A percentile compares a stretch with the other conserved stretches of the same genome.
Conservation (phyloP, 30 jellyfish, hydroid and myxozoan genomes). For the Chrysaora quinquecirrha region DNA sequence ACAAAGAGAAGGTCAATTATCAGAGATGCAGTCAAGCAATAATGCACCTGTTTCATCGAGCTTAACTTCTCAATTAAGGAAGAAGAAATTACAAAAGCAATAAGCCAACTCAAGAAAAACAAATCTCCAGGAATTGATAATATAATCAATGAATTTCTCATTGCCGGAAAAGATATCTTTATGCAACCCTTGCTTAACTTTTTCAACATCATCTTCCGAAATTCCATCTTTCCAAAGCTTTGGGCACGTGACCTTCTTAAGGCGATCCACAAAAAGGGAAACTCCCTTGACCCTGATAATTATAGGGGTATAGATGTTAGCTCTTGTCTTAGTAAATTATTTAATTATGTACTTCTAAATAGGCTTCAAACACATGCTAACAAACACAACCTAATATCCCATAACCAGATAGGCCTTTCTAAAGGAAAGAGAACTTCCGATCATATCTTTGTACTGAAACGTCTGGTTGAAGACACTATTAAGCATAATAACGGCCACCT, state of each 20-base stretch:
- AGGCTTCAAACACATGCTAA: background rate
- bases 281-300: background rate
- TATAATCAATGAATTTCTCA: background rate
- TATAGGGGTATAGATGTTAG: background rate
- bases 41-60: background rate
- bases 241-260: background rate
- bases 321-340: background rate
- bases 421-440: background rate
- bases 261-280: background rate
- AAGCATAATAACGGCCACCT: background rate
- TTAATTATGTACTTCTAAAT: too few species aligned
- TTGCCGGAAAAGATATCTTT: background rate
- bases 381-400: background rate
- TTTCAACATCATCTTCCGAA: background rate
- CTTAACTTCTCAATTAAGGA: background rate
- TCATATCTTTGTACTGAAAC: background rate
- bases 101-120: background rate
- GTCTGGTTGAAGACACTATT: background rate
- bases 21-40: background rate
- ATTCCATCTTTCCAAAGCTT: background rate
- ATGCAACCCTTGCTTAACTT: background rate
- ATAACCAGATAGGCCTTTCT: background rate
- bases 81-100: background rate
- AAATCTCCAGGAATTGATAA: background rate
- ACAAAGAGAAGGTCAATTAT: background rate